A percentile compares a stretch with the other conserved stretches of the same genome.
Conservation (phyloP, 2,113 vertebrate species). For the Rhombomys opimus region DNA sequence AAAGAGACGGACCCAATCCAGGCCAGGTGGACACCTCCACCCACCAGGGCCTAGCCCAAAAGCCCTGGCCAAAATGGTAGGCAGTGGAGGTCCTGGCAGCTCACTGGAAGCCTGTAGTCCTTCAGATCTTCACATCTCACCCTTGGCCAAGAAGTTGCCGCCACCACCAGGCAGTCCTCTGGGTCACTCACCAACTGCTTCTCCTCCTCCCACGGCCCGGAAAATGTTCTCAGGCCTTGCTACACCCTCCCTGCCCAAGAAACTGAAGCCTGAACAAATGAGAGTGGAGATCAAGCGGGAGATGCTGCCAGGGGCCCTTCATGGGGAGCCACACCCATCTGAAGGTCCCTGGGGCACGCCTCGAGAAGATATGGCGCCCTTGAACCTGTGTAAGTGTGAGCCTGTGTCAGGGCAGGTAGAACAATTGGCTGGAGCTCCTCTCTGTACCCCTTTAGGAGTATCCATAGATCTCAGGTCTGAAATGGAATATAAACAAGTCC, state of each 20-base stretch:
- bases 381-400: constrained; percentile 87
- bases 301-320: constrained; percentile 86
- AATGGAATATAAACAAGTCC: constrained; percentile 8
- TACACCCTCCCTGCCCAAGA: constrained; percentile 85
- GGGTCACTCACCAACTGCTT: constrained; percentile 85
- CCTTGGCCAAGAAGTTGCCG: constrained; percentile 85
- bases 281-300: constrained; percentile 88
- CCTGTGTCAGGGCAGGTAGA: not conserved
- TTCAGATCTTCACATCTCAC: constrained; percentile 83
- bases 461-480: not conserved
- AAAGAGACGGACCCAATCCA: constrained; percentile 85
- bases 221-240: constrained; percentile 88
- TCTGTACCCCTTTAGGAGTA: fast-evolving
- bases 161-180: constrained; percentile 83
- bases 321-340: constrained; percentile 83
- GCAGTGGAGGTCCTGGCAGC: constrained; percentile 78
- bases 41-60: constrained; percentile 79
- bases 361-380: constrained; percentile 86
- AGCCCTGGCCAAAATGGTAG: constrained; percentile 79
- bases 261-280: constrained; percentile 87
- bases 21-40: constrained; percentile 75
- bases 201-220: constrained; percentile 87
- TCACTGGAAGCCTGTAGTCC: constrained; percentile 82
- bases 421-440: not conserved
- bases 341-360: constrained; percentile 84